phyloP scores from a whole-genome alignment of 2,888 invertebrate species.

The Apoda limacodes region DNA sequence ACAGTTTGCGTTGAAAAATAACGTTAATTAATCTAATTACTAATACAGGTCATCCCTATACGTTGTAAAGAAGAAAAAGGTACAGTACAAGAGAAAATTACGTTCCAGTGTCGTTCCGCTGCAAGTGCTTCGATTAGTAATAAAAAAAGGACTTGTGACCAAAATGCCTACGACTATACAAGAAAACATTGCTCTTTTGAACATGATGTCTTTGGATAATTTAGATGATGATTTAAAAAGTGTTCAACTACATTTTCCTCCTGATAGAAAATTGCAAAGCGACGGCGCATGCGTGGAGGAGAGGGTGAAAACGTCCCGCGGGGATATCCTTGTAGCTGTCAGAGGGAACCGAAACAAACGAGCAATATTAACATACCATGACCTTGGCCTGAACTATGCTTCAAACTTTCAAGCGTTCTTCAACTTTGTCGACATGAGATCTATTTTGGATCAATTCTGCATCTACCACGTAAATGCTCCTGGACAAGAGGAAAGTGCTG shows the following conservation, averaged over 20 bases:
- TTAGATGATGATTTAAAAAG: slow-evolving; percentile 94
- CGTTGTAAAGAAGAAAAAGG: too few species aligned
- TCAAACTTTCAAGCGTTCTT: slow-evolving; percentile 96
- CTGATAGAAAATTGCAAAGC: slow-evolving; percentile 71
- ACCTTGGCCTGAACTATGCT: slow-evolving; percentile 97
- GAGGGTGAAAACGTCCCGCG: slow-evolving; percentile 91
- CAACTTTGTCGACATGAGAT: slow-evolving; percentile 91
- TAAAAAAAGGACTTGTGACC: too few species aligned
- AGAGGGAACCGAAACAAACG: slow-evolving; percentile 93
- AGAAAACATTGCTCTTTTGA: slow-evolving; percentile 71
- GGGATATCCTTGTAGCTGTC: slow-evolving; percentile 91
- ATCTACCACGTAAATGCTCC: slow-evolving; percentile 99
- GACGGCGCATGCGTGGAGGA: slow-evolving; percentile 72
- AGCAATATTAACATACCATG: slow-evolving; percentile 97
- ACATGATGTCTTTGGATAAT: slow-evolving; percentile 78
- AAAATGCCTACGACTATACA: slow-evolving; percentile 55
- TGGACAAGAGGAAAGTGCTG: slow-evolving; percentile 97
- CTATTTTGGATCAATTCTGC: slow-evolving; percentile 92
- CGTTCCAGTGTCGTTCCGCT: too few species aligned
- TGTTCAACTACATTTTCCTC: slow-evolving; percentile 89
- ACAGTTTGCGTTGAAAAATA: too few species aligned
- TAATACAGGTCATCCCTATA: too few species aligned
- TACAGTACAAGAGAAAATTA: slow-evolving; percentile 20
- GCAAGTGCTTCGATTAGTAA: too few species aligned
- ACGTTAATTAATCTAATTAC: too few species aligned